Conservation (phyloP, 2,888 invertebrate genomes). For the Nezara viridula region DNA sequence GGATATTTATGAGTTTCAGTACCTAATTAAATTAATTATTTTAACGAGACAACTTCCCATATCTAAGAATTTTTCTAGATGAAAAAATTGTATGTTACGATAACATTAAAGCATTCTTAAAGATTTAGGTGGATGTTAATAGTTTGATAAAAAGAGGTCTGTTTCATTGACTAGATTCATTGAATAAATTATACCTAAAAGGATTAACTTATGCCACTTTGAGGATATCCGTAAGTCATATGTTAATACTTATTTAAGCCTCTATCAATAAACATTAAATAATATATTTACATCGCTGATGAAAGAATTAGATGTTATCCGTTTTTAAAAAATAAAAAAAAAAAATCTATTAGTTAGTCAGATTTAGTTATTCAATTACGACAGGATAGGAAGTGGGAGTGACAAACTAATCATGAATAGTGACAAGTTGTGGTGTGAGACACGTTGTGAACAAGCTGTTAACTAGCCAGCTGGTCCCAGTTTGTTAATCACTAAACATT, state of each 20-base stretch:
- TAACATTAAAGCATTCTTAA: too few relatives aligned
- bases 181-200: neutral
- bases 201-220: neutral
- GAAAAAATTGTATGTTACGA: too few relatives aligned
- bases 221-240: neutral
- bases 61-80: too few relatives aligned
- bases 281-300: neutral
- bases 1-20: too few relatives aligned
- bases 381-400: neutral
- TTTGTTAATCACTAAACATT: conserved; percentile 35
- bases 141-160: too few relatives aligned
- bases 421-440: conserved; percentile 5
- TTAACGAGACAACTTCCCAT: too few relatives aligned
- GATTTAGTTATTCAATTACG: neutral
- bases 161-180: too few relatives aligned
- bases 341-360: neutral
- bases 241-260: neutral
- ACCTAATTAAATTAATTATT: too few relatives aligned
- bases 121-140: too few relatives aligned
- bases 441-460: neutral
- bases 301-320: neutral
- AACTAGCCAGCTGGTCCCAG: neutral
- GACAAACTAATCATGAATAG: conserved; percentile 8
- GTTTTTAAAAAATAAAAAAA: neutral
- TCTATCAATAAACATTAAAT: neutral